Percentiles rank a stretch among this genome's conserved stretches.
These are phyloP conservation scores for Ictalurus punctatus DNA, from an alignment of 2,113 vertebrate species.

Conservation along the genomic window DNA sequence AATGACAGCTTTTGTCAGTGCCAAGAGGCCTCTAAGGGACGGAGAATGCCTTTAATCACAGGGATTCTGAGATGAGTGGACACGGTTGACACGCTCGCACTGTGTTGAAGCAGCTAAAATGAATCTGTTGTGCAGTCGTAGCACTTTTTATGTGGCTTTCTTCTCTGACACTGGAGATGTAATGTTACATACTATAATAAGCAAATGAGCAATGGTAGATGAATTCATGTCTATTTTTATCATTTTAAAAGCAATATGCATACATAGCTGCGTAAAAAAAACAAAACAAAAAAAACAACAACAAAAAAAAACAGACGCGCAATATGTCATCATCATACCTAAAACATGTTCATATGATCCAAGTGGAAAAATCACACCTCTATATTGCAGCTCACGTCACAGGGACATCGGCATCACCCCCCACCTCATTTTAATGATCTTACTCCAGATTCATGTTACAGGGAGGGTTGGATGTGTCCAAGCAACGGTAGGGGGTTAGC, in stretches of 20 bases:
- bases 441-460: constrained; percentile 72
- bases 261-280: background rate
- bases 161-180: background rate
- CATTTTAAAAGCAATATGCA: background rate
- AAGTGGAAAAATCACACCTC: constrained; percentile 66
- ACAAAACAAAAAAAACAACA: background rate
- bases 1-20: constrained; percentile 80
- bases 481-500: background rate
- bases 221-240: background rate
- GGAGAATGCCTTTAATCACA: constrained; percentile 68
- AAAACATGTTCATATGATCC: constrained; percentile 26
- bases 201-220: background rate
- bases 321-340: constrained; percentile 1
- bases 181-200: background rate
- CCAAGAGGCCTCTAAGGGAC: constrained; percentile 75
- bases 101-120: constrained; percentile 34
- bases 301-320: background rate
- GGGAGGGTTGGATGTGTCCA: constrained; percentile 61
- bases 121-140: constrained; percentile 12
- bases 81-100: constrained; percentile 43
- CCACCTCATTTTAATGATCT: constrained; percentile 73
- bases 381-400: constrained; percentile 35
- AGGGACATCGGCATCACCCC: constrained; percentile 63
- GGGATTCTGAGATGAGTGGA: constrained; percentile 61
- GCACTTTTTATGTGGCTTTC: constrained; percentile 9